phyloP scores from a whole-genome alignment of 2,797 vertebrate genomes.

The Caiman crocodilus region DNA sequence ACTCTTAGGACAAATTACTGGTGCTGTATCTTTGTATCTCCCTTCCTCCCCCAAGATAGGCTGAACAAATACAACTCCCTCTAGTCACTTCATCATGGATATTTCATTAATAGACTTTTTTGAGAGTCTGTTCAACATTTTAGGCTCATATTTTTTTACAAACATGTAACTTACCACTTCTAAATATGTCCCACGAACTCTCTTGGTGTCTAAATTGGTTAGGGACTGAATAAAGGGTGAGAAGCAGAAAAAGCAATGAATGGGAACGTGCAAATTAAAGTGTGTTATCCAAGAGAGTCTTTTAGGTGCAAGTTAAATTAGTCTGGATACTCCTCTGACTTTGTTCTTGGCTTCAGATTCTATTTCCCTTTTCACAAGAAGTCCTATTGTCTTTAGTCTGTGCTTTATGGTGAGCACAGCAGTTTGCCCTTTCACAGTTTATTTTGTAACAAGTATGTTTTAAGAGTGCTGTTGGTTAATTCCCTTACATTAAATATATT shows the following conservation, averaged over 20 bases:
- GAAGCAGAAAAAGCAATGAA: background rate
- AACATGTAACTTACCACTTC: too few relatives aligned
- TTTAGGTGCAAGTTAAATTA: background rate
- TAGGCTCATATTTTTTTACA: background rate
- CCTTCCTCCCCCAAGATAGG: background rate
- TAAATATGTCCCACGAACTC: background rate
- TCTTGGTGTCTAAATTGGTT: background rate
- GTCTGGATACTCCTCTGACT: background rate
- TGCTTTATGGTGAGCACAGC: background rate
- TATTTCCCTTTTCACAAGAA: background rate
- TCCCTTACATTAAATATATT: constrained; percentile 1
- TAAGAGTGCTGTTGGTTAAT: constrained; percentile 2
- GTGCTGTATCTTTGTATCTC: too few relatives aligned
- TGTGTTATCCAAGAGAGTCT: background rate
- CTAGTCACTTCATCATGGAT: background rate
- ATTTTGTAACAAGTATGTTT: constrained; percentile 7
- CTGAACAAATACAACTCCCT: background rate
- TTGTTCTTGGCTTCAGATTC: background rate
- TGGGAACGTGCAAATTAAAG: background rate
- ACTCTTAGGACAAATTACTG: background rate
- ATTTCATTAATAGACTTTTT: background rate
- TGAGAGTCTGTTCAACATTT: background rate
- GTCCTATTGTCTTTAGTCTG: background rate
- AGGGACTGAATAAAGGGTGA: background rate
- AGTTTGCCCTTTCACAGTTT: constrained; percentile 17